Conservation (phyloP, 2,888 invertebrate species). For the Stenodema calcarata region DNA sequence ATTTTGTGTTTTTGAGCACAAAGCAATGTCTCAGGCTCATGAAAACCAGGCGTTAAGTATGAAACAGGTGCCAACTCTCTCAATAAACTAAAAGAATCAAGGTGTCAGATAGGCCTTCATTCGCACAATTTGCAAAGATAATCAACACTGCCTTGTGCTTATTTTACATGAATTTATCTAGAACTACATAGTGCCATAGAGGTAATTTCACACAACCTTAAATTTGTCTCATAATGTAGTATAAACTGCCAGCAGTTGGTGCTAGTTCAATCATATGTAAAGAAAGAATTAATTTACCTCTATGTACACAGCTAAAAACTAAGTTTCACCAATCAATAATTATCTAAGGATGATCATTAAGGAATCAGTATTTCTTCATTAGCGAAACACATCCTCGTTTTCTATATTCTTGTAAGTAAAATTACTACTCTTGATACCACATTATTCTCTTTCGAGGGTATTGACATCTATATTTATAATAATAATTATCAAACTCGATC, state of each 20-base stretch:
- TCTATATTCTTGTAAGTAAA: background rate
- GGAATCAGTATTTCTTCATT: slow-evolving; percentile 34
- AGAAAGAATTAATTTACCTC: slow-evolving; percentile 1
- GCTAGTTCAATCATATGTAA: background rate
- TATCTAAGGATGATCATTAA: background rate
- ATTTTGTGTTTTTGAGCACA: too few relatives aligned
- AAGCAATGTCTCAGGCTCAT: too few relatives aligned
- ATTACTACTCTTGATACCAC: slow-evolving; percentile 12
- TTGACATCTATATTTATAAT: background rate
- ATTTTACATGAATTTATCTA: slow-evolving; percentile 16
- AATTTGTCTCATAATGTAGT: background rate
- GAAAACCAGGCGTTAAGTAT: too few relatives aligned
- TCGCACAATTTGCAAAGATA: slow-evolving; percentile 5
- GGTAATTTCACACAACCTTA: slow-evolving; percentile 17
- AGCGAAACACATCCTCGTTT: slow-evolving; percentile 26
- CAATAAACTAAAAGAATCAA: background rate
- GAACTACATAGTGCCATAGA: slow-evolving; percentile 13
- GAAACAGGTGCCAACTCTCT: too few relatives aligned
- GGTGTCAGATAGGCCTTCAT: background rate
- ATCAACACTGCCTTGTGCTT: slow-evolving; percentile 45
- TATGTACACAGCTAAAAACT: slow-evolving; percentile 22
- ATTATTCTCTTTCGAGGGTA: background rate
- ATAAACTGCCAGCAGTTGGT: background rate
- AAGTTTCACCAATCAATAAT: slow-evolving; percentile 31
- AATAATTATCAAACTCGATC: background rate